A percentile compares a stretch with the other conserved stretches of the same genome.
Evolutionary conservation across 2,113 vertebrate genomes (phyloP).

Genomic region (Myotis brandtii): DNA sequence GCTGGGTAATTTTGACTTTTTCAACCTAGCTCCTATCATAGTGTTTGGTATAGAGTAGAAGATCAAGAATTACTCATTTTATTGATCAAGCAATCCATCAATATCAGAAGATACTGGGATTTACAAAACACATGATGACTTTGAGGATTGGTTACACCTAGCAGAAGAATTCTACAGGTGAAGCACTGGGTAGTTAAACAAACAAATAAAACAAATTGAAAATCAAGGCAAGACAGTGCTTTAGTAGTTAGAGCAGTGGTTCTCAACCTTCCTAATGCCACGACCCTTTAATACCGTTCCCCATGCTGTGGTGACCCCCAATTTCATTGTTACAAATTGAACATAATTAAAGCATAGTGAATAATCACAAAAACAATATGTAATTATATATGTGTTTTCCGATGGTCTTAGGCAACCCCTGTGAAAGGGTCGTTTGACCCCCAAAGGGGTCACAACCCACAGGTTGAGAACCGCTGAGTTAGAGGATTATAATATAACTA

Average conservation of each 20-base stretch:
- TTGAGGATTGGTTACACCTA: background rate
- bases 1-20: background rate
- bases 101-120: background rate
- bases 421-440: no score
- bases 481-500: background rate
- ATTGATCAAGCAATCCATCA: background rate
- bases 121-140: background rate
- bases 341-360: no score
- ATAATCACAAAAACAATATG: no score
- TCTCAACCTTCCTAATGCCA: no score
- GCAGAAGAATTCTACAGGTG: background rate
- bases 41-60: background rate
- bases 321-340: no score
- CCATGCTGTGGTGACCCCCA: no score
- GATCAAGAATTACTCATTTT: conserved; percentile 26
- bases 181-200: background rate
- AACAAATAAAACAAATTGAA: background rate
- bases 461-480: background rate
- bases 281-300: no score
- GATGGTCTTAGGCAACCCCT: no score
- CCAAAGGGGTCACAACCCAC: no score
- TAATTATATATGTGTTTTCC: no score
- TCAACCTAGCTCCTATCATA: background rate
- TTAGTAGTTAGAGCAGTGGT: background rate
- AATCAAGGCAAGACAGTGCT: background rate